Evolutionary conservation across 2,797 vertebrate species (phyloP).

Genomic region (Melopsittacus undulatus): DNA sequence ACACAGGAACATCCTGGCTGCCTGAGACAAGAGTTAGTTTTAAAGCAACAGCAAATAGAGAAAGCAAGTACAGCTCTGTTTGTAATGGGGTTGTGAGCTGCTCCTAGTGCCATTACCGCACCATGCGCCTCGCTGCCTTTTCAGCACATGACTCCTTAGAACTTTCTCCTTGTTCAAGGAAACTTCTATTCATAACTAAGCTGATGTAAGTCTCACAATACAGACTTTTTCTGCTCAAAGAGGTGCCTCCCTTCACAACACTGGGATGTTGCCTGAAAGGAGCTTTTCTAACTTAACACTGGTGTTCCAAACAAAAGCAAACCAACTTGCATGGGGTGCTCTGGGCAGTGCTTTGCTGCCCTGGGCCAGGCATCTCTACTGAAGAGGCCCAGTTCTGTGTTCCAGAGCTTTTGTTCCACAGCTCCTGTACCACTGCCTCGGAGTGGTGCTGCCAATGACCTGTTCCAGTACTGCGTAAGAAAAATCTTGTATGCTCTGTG

Average conservation of each 20-base stretch:
- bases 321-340: rapidly evolving
- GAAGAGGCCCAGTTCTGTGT: background rate
- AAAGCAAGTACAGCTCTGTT: background rate
- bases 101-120: background rate
- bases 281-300: background rate
- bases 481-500: conserved; percentile 84
- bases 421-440: background rate
- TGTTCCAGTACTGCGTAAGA: conserved; percentile 80
- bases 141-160: background rate
- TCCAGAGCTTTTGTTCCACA: too few relatives aligned
- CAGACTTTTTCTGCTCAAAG: background rate
- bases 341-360: background rate
- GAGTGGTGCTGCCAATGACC: conserved; percentile 61
- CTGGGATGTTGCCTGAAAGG: rapidly evolving
- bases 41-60: background rate
- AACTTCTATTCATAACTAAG: background rate
- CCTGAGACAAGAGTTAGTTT: background rate
- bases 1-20: background rate
- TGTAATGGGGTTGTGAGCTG: rapidly evolving
- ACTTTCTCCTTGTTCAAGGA: background rate
- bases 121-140: background rate
- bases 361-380: background rate
- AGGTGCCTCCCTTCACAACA: background rate
- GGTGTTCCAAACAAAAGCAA: background rate
- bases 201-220: background rate